Evolutionary conservation across 1,140 invertebrate genomes (phyloP), one percentile per base, ranked within the genome.

Genomic region (Drosophila kikkawai): DNA sequence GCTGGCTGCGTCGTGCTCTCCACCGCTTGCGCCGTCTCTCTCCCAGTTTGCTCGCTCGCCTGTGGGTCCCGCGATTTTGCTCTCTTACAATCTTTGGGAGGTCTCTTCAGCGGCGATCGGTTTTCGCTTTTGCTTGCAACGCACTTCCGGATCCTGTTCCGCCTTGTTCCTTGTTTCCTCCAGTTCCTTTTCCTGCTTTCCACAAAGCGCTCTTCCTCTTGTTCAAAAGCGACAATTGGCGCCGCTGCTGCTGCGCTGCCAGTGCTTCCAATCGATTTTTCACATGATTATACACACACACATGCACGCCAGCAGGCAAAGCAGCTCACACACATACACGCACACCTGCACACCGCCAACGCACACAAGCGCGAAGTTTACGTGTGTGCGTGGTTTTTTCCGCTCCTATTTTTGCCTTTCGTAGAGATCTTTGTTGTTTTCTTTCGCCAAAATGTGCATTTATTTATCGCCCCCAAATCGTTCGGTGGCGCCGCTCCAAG

Each of bases 211-310:
- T 82, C 83, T 83, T 90, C 79, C 85, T 88, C 84, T 83, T 88
- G 32, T 71, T 82, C 74, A 51, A 75, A 86, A 79, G 83, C 90
- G 80, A 88, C 85, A 88, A 90, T 90, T 90, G 85, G 81, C 81
- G 78, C 69, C 61, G 80, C 70, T 70, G 80, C 67, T 70, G 67
- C 56, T 79, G 66, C 75, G 64, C 75, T 88, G 83, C 85, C 84
- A 86, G 79, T 79, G 53, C 70, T 91, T 90, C 84, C 84, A 92
- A 92, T 92, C 91, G 91, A 92, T 92, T 92, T 92, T 92, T 92
- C 91, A 92, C 86, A 92, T 92, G 80, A 92, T 92, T 81, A 83
- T 87, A 82, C 59, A 84, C 65, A 80, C 53, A 67, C 53, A 58
- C 78, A 44, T 19, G 32, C 44, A 61, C 19, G 39, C 55, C 61